Evolutionary conservation across 1,140 invertebrate genomes (phyloP).

Genomic region (Platyura marginata): DNA sequence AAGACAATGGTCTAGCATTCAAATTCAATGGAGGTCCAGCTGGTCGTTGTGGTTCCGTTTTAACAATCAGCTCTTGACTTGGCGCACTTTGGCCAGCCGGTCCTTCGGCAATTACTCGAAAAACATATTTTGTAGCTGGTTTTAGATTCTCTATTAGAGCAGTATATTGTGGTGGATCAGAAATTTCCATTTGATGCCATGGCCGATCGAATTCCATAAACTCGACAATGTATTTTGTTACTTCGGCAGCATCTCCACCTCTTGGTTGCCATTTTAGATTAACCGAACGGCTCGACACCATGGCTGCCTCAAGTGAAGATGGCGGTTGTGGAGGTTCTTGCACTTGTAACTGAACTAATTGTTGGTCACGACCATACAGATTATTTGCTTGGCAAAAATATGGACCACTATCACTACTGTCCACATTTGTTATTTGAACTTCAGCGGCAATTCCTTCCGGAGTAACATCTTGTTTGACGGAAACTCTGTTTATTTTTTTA

Average conservation of each 20-base stretch:
- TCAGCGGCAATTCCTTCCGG: constrained; percentile 49
- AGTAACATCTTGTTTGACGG: constrained; percentile 45
- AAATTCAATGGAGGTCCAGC: constrained; percentile 55
- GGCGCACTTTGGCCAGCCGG: constrained; percentile 51
- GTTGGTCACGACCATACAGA: constrained; percentile 63
- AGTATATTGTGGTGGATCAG: constrained; percentile 37
- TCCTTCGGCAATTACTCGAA: constrained; percentile 58
- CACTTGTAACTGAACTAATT: constrained; percentile 59
- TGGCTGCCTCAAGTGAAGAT: constrained; percentile 41
- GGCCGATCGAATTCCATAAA: constrained; percentile 41
- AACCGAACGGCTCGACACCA: constrained; percentile 47
- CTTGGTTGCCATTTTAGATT: constrained; percentile 59
- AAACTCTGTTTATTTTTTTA: too few relatives aligned
- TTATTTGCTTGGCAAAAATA: constrained; percentile 73
- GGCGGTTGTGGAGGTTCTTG: constrained; percentile 63
- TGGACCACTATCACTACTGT: constrained; percentile 54
- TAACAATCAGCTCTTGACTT: constrained; percentile 44
- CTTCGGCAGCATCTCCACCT: constrained; percentile 41
- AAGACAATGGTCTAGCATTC: constrained; percentile 47
- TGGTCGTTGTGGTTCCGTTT: constrained; percentile 59
- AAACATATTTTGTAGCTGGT: constrained; percentile 56
- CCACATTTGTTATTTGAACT: constrained; percentile 49
- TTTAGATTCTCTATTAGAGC: constrained; percentile 49
- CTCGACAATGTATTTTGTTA: constrained; percentile 56
- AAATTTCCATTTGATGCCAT: constrained; percentile 47